phyloP scores from a whole-genome alignment of 2,888 invertebrate species.

The Lycophotia porphyrea region DNA sequence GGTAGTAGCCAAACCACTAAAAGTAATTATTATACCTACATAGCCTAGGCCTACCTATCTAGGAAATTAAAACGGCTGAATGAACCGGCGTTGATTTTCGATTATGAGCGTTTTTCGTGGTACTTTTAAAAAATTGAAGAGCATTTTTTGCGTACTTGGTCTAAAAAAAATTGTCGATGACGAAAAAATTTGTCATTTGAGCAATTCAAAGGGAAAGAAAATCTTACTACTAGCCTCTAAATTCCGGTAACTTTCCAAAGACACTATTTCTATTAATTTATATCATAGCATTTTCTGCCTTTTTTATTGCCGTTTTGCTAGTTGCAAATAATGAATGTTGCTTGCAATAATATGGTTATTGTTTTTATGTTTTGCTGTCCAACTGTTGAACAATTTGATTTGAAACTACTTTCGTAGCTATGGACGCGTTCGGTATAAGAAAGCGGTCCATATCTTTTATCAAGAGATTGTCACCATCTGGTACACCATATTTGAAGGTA shows the following conservation, averaged over 20 bases:
- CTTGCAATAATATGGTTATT: background rate
- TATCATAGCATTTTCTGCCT: background rate
- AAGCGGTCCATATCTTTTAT: constrained; percentile 98
- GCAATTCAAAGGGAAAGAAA: background rate
- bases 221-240: background rate
- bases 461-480: constrained; percentile 94
- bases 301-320: background rate
- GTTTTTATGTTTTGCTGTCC: constrained; percentile 77
- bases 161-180: background rate
- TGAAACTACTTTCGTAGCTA: constrained; percentile 97
- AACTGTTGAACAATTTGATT: constrained; percentile 93
- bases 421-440: constrained; percentile 97
- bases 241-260: background rate
- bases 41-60: background rate
- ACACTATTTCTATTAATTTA: background rate
- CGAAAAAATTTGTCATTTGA: background rate
- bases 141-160: background rate
- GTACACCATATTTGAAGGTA: constrained; percentile 98
- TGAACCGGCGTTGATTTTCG: background rate
- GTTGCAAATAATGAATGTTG: background rate
- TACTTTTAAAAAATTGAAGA: background rate
- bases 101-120: background rate
- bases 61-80: background rate
- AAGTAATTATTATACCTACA: background rate
- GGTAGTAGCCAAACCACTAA: constrained; percentile 1